Percentiles rank a stretch among this genome's conserved stretches.
Conservation (phyloP, 2,797 vertebrate species). For the Myoxocephalus aenaeus region DNA sequence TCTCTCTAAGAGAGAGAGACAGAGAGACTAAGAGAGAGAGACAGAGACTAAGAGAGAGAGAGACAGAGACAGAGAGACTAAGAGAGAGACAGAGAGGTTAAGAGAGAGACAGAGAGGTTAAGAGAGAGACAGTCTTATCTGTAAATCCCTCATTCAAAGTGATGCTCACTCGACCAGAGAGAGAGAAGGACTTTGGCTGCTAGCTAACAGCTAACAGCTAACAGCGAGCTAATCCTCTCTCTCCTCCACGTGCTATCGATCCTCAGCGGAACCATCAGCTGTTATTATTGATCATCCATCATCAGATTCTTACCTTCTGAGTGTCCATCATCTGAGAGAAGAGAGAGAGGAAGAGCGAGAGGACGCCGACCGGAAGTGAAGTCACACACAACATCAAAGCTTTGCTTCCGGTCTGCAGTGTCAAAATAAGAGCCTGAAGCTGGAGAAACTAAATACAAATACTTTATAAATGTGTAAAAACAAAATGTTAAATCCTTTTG, state of each 20-base stretch:
- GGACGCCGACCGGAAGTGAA: slow-evolving; percentile 28
- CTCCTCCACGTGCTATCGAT: too few species aligned
- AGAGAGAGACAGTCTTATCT: slow-evolving; percentile 14
- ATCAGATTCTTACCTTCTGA: slow-evolving; percentile 67
- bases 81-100: neutral
- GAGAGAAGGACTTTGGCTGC: slow-evolving; percentile 24
- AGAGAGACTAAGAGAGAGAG: too few species aligned
- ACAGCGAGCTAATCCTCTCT: neutral
- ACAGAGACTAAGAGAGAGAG: too few species aligned
- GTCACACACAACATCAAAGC: neutral
- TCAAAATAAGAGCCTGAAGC: slow-evolving; percentile 44
- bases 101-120: neutral
- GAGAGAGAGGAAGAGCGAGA: neutral
- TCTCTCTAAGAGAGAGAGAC: too few species aligned
- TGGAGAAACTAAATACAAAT: neutral
- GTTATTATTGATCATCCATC: slow-evolving; percentile 9
- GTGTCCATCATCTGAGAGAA: slow-evolving; percentile 55
- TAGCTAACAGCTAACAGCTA: slow-evolving; percentile 1
- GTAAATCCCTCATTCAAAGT: slow-evolving; percentile 21
- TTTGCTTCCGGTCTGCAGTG: neutral
- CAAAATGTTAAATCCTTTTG: too few species aligned
- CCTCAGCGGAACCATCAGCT: neutral
- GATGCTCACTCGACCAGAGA: slow-evolving; percentile 15
- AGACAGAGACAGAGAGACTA: too few species aligned
- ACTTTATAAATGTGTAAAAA: neutral